Conservation (phyloP, 2,888 invertebrate species). For the Macrosiphum euphorbiae region DNA sequence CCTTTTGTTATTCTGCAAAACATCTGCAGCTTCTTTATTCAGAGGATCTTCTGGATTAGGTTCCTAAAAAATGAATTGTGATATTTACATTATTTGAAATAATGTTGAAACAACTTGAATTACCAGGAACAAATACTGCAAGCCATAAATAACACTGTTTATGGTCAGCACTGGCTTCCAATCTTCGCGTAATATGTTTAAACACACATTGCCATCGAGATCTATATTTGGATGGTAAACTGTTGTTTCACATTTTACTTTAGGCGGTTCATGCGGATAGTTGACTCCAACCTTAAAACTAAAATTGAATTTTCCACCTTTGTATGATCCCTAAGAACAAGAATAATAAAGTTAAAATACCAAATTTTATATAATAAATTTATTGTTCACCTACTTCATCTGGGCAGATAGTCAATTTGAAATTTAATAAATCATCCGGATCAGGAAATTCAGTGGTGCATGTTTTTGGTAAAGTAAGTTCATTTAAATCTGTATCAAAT, state of each 20-base stretch:
- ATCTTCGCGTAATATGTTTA: conserved; percentile 97
- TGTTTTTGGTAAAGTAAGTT: conserved; percentile 96
- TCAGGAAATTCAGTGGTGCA: conserved; percentile 97
- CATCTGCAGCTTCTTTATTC: conserved; percentile 98
- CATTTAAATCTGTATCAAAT: conserved; percentile 87
- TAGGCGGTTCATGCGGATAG: conserved; percentile 98
- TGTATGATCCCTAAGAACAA: conserved; percentile 84
- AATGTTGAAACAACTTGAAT: conserved; percentile 67
- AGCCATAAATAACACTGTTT: conserved; percentile 96
- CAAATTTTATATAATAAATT: neutral
- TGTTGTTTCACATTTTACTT: conserved; percentile 97
- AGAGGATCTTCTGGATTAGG: conserved; percentile 99
- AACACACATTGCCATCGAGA: conserved; percentile 96
- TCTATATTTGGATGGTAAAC: conserved; percentile 99
- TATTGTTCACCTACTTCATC: conserved; percentile 82
- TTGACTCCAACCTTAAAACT: conserved; percentile 98
- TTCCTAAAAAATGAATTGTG: conserved; percentile 76
- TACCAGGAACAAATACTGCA: conserved; percentile 96
- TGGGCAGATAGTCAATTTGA: conserved; percentile 95
- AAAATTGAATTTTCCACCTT: conserved; percentile 94
- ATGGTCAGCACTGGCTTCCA: conserved; percentile 99
- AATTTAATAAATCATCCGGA: conserved; percentile 94
- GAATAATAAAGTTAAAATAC: neutral
- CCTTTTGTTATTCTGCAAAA: conserved; percentile 92
- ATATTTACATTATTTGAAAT: conserved; percentile 3